Evolutionary conservation across 2,888 invertebrate genomes (phyloP).

Genomic region (Lysandra bellargus): DNA sequence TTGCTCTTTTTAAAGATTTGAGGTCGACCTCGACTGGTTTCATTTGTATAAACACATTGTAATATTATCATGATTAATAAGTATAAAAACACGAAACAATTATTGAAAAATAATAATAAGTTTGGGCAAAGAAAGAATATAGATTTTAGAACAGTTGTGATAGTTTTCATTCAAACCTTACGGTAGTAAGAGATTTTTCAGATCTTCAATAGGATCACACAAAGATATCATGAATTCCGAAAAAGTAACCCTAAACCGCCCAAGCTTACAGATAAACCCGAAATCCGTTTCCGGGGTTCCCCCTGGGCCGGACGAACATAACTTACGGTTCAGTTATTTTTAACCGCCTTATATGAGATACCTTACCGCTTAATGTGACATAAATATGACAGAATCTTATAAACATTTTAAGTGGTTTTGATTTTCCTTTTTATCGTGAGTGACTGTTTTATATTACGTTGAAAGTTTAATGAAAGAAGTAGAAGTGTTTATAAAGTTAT

Average conservation of each 20-base stretch:
- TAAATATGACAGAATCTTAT: conserved; percentile 17
- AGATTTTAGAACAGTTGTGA: background rate
- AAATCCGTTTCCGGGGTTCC: conserved; percentile 31
- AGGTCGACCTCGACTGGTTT: no score
- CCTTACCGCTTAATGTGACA: conserved; percentile 26
- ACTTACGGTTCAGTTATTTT: conserved; percentile 35
- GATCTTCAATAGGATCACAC: conserved; percentile 3
- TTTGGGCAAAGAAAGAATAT: no score
- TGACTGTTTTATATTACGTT: background rate
- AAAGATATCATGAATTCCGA: conserved; percentile 28
- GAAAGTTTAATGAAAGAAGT: background rate
- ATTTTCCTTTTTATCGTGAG: background rate
- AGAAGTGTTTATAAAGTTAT: background rate
- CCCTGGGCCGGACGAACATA: conserved; percentile 38
- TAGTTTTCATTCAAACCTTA: background rate
- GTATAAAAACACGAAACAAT: no score
- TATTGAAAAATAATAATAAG: no score
- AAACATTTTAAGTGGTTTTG: conserved; percentile 14
- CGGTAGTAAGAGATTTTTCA: background rate
- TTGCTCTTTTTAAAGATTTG: no score
- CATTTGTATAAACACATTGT: no score
- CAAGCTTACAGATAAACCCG: conserved; percentile 28
- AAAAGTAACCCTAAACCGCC: conserved; percentile 31
- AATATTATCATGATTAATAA: no score
- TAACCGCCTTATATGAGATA: conserved; percentile 23